These are phyloP conservation scores for Furcula furcula DNA, from an alignment of 2,888 invertebrate species.

Conservation along the genomic window DNA sequence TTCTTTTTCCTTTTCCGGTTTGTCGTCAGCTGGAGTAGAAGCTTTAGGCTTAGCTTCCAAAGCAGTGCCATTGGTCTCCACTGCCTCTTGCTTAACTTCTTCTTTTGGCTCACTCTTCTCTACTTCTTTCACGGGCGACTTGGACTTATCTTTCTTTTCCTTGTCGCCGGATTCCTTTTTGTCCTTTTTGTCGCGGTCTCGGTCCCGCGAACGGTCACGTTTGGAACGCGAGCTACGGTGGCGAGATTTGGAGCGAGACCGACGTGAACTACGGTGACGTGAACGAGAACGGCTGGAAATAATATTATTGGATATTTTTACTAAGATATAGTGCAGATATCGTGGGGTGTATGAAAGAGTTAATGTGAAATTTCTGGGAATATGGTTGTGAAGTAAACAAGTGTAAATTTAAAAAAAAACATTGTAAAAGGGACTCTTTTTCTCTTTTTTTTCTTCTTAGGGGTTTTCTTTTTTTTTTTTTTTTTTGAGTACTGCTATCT, in stretches of 20 bases:
- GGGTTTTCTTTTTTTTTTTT: too few species aligned
- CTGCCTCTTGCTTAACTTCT: slow-evolving; percentile 50
- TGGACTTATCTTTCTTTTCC: slow-evolving; percentile 59
- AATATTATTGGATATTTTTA: too few species aligned
- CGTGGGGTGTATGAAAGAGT: too few species aligned
- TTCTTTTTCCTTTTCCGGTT: slow-evolving; percentile 30
- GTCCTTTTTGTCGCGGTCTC: slow-evolving; percentile 48
- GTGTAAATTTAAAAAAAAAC: too few species aligned
- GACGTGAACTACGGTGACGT: slow-evolving; percentile 82
- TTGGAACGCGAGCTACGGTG: slow-evolving; percentile 80
- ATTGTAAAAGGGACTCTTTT: too few species aligned
- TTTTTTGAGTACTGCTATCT: too few species aligned
- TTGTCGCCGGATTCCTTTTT: slow-evolving; percentile 51
- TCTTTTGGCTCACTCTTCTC: slow-evolving; percentile 50
- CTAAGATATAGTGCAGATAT: too few species aligned
- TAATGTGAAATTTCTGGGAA: too few species aligned
- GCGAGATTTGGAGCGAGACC: slow-evolving; percentile 73
- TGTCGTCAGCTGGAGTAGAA: slow-evolving; percentile 55
- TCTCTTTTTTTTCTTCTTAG: too few species aligned
- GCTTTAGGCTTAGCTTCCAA: slow-evolving; percentile 56
- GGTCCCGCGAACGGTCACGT: slow-evolving; percentile 68
- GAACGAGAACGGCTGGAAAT: slow-evolving; percentile 70
- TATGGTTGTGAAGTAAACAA: too few species aligned
- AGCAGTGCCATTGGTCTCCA: slow-evolving; percentile 56
- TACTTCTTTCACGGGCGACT: slow-evolving; percentile 50